phyloP scores from a whole-genome alignment of 2,888 invertebrate genomes.

The Spilarctia lutea region DNA sequence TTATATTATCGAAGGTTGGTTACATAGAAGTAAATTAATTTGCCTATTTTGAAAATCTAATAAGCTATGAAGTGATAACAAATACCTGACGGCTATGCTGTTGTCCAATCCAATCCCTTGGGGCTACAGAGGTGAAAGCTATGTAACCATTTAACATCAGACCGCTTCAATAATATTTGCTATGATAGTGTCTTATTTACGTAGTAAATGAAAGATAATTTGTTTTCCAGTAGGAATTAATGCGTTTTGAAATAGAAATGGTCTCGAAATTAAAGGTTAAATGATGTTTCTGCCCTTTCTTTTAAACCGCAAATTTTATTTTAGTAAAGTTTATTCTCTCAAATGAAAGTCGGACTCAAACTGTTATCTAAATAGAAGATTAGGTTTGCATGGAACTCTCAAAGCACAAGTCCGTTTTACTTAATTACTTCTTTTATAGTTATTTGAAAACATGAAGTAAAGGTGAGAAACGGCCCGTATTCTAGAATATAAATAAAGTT shows the following conservation, averaged over 20 bases:
- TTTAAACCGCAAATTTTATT: not conserved
- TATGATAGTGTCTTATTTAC: too few relatives aligned
- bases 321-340: not conserved
- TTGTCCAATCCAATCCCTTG: too few relatives aligned
- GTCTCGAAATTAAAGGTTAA: not conserved
- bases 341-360: not conserved
- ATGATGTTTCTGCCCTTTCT: not conserved
- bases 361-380: not conserved
- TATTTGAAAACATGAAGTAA: not conserved
- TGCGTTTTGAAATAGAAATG: not conserved
- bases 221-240: not conserved
- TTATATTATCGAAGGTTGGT: not conserved
- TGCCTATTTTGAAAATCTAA: not conserved
- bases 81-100: not conserved
- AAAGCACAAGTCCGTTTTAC: not conserved
- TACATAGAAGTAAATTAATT: not conserved
- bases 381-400: not conserved
- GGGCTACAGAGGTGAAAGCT: too few relatives aligned
- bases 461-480: not conserved
- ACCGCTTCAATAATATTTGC: too few relatives aligned
- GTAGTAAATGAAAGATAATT: not conserved
- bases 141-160: too few relatives aligned
- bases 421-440: constrained; percentile 1
- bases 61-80: not conserved
- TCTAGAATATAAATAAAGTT: not conserved